phyloP scores from a whole-genome alignment of 37 sponge, comb jelly and placozoan genomes.

The Axinella damicornis region DNA sequence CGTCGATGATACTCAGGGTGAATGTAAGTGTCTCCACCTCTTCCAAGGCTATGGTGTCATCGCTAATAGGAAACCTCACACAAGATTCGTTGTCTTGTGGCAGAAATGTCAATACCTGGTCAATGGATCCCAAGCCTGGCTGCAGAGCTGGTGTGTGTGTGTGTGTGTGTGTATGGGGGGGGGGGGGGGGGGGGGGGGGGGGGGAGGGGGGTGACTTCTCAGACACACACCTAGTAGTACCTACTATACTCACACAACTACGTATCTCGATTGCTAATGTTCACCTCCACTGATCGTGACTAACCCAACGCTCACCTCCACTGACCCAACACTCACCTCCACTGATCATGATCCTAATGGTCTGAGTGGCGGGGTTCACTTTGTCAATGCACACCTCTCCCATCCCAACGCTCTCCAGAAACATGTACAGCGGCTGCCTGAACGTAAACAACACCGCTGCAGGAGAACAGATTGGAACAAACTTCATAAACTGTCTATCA shows the following conservation, averaged over 20 bases:
- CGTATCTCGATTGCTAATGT: no score
- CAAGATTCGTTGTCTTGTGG: slow-evolving; percentile 3
- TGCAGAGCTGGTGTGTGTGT: slow-evolving; percentile 25
- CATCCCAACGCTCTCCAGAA: slow-evolving; percentile 1
- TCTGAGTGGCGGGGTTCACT: neutral
- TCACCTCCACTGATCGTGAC: no score
- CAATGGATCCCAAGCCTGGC: neutral
- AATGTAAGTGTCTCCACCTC: slow-evolving; percentile 12
- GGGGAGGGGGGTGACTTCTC: no score
- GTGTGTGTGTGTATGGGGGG: neutral
- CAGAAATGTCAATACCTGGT: slow-evolving; percentile 14
- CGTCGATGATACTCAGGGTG: neutral
- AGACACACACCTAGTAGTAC: no score
- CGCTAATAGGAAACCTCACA: slow-evolving; percentile 4
- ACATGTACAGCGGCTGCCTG: slow-evolving; percentile 6
- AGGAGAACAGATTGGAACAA: neutral
- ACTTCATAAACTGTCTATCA: neutral
- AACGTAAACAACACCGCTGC: slow-evolving; percentile 22
- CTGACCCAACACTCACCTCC: slow-evolving; percentile 40
- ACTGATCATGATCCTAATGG: slow-evolving; percentile 2
- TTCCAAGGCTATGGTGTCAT: slow-evolving; percentile 37
- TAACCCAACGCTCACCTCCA: slow-evolving; percentile 26
- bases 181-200: neutral
- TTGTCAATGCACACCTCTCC: slow-evolving; percentile 26
- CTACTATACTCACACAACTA: no score